phyloP scores from a whole-genome alignment of 2,113 vertebrate species.

The Argyrosomus japonicus region DNA sequence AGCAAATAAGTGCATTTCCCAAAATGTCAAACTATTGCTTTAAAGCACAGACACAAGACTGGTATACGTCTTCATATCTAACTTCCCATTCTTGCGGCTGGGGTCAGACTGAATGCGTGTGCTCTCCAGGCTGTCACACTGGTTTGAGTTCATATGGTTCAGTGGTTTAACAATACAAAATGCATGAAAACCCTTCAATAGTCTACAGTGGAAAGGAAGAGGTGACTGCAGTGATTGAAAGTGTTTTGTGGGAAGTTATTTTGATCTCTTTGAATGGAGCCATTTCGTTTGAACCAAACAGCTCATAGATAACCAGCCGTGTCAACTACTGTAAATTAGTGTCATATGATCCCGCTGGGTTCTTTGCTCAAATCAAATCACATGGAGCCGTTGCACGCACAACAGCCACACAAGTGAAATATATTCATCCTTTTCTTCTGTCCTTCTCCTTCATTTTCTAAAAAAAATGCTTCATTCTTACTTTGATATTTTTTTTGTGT shows the following conservation, averaged over 20 bases:
- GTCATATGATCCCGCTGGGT: conserved; percentile 40
- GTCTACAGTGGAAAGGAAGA: background rate
- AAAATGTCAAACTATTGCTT: too few species aligned
- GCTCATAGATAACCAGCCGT: conserved; percentile 24
- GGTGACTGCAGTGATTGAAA: background rate
- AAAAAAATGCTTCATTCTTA: background rate
- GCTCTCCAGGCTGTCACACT: conserved; percentile 10
- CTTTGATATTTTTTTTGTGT: background rate
- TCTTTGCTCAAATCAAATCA: conserved; percentile 47
- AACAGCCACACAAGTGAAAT: conserved; percentile 24
- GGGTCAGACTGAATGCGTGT: conserved; percentile 26
- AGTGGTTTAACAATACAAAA: background rate
- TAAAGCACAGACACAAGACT: too few species aligned
- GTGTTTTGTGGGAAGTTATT: background rate
- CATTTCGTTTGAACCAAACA: conserved; percentile 4
- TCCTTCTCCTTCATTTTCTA: conserved; percentile 2
- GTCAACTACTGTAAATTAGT: conserved; percentile 23
- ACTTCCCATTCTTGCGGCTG: background rate
- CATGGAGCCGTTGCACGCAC: conserved; percentile 4
- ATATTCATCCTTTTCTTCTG: conserved; percentile 6
- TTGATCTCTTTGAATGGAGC: background rate
- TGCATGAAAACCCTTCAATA: background rate
- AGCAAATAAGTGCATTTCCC: too few species aligned
- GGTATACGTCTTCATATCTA: background rate
- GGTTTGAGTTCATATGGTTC: conserved; percentile 5